A percentile compares a stretch with the other conserved stretches of the same genome.
These are phyloP conservation scores for Ips typographus DNA, from an alignment of 1,140 invertebrate genomes.

Conservation along the genomic window DNA sequence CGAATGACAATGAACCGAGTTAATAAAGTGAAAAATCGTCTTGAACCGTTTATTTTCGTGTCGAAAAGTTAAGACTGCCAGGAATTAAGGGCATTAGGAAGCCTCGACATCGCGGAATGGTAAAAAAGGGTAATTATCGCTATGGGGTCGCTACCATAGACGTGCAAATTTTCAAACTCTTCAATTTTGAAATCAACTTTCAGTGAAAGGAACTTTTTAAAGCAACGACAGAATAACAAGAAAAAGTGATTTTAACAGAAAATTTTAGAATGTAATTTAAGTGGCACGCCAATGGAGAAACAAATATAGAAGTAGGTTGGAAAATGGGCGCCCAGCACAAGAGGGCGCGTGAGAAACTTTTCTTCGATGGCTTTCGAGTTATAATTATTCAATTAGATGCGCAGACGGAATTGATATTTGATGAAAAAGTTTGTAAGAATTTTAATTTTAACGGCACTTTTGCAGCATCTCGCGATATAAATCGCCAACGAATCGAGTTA, in stretches of 20 bases:
- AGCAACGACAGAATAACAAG: no score
- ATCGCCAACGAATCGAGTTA: no score
- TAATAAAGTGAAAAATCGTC: slow-evolving; percentile 33
- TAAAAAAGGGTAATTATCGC: slow-evolving; percentile 34
- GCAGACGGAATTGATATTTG: slow-evolving; percentile 35
- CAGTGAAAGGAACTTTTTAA: no score
- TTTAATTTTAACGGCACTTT: slow-evolving; percentile 25
- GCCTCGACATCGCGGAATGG: slow-evolving; percentile 24
- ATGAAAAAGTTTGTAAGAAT: slow-evolving; percentile 35
- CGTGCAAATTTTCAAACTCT: slow-evolving; percentile 3
- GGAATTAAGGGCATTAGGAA: slow-evolving; percentile 32
- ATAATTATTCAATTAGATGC: slow-evolving; percentile 37
- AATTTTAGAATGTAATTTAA: not conserved
- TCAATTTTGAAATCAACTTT: no score
- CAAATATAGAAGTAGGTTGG: slow-evolving; percentile 17
- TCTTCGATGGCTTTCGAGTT: slow-evolving; percentile 32
- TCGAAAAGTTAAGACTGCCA: slow-evolving; percentile 33
- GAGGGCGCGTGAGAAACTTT: slow-evolving; percentile 29
- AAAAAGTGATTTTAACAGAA: slow-evolving; percentile 2
- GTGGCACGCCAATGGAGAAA: not conserved
- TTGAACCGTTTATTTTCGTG: slow-evolving; percentile 33
- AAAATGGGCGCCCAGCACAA: not conserved
- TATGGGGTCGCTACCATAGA: slow-evolving; percentile 8
- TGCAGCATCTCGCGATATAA: slow-evolving; percentile 3
- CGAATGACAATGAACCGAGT: slow-evolving; percentile 27